Percentiles rank a stretch among this genome's conserved stretches.
These are phyloP conservation scores for Nothura maculosa DNA, from an alignment of 2,797 vertebrate genomes.

Conservation along the genomic window DNA sequence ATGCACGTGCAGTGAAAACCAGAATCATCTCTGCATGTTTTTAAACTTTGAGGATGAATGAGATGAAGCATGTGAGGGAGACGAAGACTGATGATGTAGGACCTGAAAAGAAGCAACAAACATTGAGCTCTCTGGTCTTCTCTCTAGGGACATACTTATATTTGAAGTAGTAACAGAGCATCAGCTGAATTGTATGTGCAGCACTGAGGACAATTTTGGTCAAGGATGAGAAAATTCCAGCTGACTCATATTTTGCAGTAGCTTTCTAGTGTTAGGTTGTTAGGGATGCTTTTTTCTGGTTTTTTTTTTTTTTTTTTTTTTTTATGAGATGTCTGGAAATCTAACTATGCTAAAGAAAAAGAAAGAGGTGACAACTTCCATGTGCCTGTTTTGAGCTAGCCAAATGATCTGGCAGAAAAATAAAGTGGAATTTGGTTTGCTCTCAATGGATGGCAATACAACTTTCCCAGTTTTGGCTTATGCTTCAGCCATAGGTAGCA, in stretches of 20 bases:
- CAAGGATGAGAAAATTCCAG: neutral
- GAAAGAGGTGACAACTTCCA: neutral
- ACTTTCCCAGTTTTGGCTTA: neutral
- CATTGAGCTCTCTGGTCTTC: neutral
- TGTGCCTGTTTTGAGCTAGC: neutral
- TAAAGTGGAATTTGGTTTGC: neutral
- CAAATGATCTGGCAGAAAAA: neutral
- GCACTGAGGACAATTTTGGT: neutral
- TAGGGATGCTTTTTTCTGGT: neutral
- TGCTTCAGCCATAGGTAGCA: neutral
- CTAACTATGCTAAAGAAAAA: neutral
- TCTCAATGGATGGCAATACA: neutral
- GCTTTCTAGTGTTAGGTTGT: neutral
- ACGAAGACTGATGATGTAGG: neutral
- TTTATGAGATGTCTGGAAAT: neutral
- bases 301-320: too few relatives aligned
- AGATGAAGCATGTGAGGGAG: neutral
- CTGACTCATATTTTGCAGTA: neutral
- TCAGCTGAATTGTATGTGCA: neutral
- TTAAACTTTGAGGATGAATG: neutral
- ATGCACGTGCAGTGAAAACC: neutral
- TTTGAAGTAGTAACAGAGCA: neutral
- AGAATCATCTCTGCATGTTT: neutral
- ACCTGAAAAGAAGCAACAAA: neutral
- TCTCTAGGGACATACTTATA: neutral